Conservation (phyloP, 2,888 invertebrate genomes). For the Campoplex nolae region DNA sequence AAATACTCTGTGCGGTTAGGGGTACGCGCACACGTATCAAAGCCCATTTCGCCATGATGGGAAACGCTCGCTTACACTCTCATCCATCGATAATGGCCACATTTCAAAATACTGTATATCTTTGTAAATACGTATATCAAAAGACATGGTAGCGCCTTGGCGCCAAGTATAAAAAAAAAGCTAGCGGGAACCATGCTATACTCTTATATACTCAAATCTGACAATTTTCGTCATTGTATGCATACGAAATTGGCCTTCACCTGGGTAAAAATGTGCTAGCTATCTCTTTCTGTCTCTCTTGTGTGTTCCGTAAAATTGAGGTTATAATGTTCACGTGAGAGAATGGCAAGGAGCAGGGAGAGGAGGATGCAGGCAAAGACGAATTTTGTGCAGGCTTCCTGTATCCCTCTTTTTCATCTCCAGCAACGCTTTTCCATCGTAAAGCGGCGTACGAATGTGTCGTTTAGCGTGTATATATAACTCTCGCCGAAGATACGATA, state of each 20-base stretch:
- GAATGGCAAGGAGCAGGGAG: background rate
- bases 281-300: constrained; percentile 5
- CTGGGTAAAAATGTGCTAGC: constrained; percentile 8
- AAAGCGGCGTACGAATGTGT: constrained; percentile 33
- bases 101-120: constrained; percentile 49
- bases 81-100: constrained; percentile 53
- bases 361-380: background rate
- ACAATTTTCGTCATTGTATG: background rate
- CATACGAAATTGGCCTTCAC: background rate
- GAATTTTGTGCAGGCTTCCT: constrained; percentile 27
- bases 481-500: constrained; percentile 11
- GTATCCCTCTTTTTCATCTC: constrained; percentile 9
- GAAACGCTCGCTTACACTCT: constrained; percentile 44
- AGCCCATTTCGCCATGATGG: constrained; percentile 12
- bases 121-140: background rate
- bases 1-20: background rate
- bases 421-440: constrained; percentile 19
- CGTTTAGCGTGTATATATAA: constrained; percentile 25
- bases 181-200: too few relatives aligned
- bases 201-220: too few relatives aligned
- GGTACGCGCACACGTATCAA: constrained; percentile 29
- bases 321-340: constrained; percentile 23
- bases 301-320: constrained; percentile 30
- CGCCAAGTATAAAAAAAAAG: too few relatives aligned
- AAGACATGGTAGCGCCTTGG: too few relatives aligned